Conservation (phyloP, 2,113 vertebrate genomes). For the Chitala chitala region DNA sequence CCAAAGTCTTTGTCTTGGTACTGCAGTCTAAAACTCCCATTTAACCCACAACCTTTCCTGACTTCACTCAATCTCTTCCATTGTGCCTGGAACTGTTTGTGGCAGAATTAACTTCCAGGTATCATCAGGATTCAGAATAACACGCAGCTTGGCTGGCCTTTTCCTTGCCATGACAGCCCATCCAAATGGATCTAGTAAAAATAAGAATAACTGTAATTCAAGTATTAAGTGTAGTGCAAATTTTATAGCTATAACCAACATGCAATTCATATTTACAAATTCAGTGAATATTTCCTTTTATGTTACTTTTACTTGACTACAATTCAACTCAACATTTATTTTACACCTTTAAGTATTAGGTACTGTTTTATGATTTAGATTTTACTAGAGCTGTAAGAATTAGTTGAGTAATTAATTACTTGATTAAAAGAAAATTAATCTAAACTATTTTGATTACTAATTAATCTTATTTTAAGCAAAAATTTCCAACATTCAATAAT, state of each 20-base stretch:
- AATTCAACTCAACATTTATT: no score
- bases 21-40: background rate
- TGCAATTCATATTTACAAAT: background rate
- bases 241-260: no score
- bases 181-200: slow-evolving; percentile 9
- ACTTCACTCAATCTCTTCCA: background rate
- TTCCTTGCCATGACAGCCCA: background rate
- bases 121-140: slow-evolving; percentile 3
- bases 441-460: no score
- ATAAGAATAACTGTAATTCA: background rate
- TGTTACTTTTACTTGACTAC: no score
- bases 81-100: background rate
- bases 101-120: slow-evolving; percentile 8
- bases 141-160: background rate
- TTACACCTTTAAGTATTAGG: no score
- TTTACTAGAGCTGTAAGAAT: no score
- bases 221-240: background rate
- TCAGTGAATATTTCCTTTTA: no score
- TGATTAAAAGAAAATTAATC: no score
- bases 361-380: no score
- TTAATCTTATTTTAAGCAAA: no score
- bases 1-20: slow-evolving; percentile 10
- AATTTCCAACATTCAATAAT: no score
- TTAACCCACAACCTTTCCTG: background rate
- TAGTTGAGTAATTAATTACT: no score